phyloP scores from a whole-genome alignment of 2,797 vertebrate species.

The Coreius guichenoti region DNA sequence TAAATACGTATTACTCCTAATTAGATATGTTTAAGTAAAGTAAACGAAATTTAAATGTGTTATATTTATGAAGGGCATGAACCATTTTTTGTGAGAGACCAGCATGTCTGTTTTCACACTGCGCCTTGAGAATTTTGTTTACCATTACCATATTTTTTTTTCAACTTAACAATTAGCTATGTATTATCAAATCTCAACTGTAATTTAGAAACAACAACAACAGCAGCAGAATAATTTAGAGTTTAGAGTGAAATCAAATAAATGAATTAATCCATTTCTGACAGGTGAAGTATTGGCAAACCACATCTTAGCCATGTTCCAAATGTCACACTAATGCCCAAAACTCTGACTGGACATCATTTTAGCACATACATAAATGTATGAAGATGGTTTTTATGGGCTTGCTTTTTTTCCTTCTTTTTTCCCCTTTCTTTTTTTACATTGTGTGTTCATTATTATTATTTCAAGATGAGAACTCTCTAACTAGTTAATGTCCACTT shows the following conservation, averaged over 20 bases:
- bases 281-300: not conserved
- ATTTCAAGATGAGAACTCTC: not conserved
- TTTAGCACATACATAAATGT: not conserved
- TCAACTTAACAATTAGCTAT: constrained; percentile 61
- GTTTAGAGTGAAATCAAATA: constrained; percentile 3
- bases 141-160: constrained; percentile 59
- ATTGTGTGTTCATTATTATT: not conserved
- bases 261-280: not conserved
- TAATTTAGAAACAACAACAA: constrained; percentile 53
- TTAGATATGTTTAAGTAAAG: too few relatives aligned
- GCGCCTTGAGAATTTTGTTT: constrained; percentile 48
- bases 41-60: too few relatives aligned
- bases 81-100: constrained; percentile 37
- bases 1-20: too few relatives aligned
- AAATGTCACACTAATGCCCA: not conserved
- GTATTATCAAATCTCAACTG: constrained; percentile 59
- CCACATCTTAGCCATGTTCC: constrained; percentile 5
- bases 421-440: not conserved
- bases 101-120: constrained; percentile 47
- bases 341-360: not conserved
- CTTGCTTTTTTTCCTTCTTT: not conserved
- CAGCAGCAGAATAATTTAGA: constrained; percentile 33
- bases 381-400: not conserved
- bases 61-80: too few relatives aligned
- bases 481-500: not conserved